phyloP scores from a whole-genome alignment of 2,888 invertebrate genomes.

The Ophion ventricosus region DNA sequence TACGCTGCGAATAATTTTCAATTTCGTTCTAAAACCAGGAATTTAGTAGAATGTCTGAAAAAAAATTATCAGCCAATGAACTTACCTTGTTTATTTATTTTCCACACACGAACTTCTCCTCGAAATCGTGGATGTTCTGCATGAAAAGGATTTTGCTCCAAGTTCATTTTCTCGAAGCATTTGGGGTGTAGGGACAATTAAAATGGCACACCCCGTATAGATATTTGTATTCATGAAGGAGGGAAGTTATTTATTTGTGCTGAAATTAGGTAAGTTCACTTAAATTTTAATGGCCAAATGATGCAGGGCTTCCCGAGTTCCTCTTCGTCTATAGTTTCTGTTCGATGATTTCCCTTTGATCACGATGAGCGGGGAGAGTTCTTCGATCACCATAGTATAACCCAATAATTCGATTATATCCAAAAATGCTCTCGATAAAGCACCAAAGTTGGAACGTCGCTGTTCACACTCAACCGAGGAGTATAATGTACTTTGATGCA shows the following conservation, averaged over 20 bases:
- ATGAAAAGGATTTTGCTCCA: too few species aligned
- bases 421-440: constrained; percentile 50
- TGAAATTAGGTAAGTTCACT: background rate
- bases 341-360: constrained; percentile 51
- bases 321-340: constrained; percentile 3
- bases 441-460: constrained; percentile 41
- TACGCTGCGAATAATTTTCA: too few species aligned
- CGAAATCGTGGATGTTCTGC: too few species aligned
- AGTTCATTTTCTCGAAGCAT: too few species aligned
- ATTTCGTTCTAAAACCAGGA: too few species aligned
- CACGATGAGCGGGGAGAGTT: constrained; percentile 32
- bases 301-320: background rate
- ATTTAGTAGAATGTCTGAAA: too few species aligned
- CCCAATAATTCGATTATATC: constrained; percentile 58
- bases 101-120: too few species aligned
- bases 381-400: constrained; percentile 32
- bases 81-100: too few species aligned
- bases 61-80: too few species aligned
- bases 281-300: constrained; percentile 13
- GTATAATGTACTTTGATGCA: constrained; percentile 46
- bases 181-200: too few species aligned
- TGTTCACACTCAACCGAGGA: constrained; percentile 40
- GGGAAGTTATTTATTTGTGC: background rate
- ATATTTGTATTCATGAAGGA: too few species aligned
- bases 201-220: too few species aligned